Evolutionary conservation across 2,113 vertebrate genomes (phyloP).

Genomic region (Cisticola juncidis): DNA sequence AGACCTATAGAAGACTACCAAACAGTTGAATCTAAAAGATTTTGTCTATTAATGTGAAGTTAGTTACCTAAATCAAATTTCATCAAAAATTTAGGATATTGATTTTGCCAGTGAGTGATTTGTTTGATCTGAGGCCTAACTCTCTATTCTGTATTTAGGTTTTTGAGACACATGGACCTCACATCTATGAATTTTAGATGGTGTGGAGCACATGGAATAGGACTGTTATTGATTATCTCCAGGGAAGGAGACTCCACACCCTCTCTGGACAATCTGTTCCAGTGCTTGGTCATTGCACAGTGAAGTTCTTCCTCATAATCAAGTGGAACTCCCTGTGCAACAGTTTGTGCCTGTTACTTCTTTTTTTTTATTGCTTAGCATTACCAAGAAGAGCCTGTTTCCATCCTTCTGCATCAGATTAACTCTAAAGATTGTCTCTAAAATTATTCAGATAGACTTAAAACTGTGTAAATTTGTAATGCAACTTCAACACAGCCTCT

Average conservation of each 20-base stretch:
- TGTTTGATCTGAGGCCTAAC: background rate
- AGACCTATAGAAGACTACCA: background rate
- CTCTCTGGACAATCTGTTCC: background rate
- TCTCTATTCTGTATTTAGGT: background rate
- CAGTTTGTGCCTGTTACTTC: background rate
- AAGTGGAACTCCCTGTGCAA: background rate
- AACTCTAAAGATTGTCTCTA: background rate
- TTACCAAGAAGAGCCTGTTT: background rate
- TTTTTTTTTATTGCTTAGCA: background rate
- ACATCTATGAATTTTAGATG: background rate
- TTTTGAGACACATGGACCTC: background rate
- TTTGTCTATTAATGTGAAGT: background rate
- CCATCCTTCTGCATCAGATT: background rate
- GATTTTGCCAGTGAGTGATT: background rate
- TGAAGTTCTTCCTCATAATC: background rate
- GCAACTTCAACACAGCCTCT: background rate
- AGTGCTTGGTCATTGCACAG: background rate
- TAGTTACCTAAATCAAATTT: background rate
- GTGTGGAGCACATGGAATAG: background rate
- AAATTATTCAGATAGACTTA: background rate
- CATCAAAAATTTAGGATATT: background rate
- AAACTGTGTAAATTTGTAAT: background rate
- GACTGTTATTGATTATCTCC: background rate
- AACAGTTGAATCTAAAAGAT: background rate
- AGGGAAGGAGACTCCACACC: background rate